These are phyloP conservation scores for Alosa alosa DNA, from an alignment of 2,113 vertebrate species.

Conservation along the genomic window DNA sequence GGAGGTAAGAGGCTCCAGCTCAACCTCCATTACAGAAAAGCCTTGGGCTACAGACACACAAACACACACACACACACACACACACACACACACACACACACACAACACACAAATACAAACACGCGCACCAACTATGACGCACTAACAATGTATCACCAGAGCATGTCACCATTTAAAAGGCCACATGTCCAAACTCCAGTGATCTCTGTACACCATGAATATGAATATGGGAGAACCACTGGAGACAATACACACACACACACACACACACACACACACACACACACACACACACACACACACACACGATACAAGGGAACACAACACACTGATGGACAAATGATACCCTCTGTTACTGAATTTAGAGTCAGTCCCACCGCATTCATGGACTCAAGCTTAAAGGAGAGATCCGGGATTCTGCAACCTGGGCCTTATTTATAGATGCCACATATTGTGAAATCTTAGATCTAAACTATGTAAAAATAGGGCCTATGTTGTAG, in stretches of 20 bases:
- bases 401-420: too few relatives aligned
- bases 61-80: neutral
- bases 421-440: too few relatives aligned
- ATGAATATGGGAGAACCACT: neutral
- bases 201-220: neutral
- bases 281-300: neutral
- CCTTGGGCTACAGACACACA: neutral
- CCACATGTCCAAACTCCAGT: neutral
- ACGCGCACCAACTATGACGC: neutral
- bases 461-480: too few relatives aligned
- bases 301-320: neutral
- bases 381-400: too few relatives aligned
- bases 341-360: too few relatives aligned
- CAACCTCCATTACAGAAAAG: neutral
- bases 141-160: neutral
- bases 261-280: neutral
- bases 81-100: neutral
- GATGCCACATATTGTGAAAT: too few relatives aligned
- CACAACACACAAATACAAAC: neutral
- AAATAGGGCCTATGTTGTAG: too few relatives aligned
- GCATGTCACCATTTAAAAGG: neutral
- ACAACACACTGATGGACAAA: neutral
- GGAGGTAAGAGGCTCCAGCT: neutral
- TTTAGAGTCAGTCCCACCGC: too few relatives aligned
- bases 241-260: neutral